These are phyloP conservation scores for Hylaea fasciaria DNA, from an alignment of 2,888 invertebrate genomes.

Conservation along the genomic window DNA sequence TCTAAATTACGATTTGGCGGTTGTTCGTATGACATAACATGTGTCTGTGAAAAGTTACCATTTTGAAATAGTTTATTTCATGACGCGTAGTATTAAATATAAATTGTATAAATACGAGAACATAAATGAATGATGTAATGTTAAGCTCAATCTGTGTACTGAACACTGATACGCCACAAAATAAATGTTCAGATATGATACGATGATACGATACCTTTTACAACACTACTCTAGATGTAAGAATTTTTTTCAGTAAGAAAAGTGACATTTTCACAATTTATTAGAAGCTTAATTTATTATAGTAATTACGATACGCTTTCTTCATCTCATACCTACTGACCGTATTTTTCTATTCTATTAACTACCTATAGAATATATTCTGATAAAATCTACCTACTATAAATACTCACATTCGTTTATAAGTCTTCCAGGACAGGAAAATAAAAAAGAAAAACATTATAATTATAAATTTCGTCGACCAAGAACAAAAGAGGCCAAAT, in stretches of 20 bases:
- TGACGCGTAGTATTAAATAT: no score
- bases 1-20: no score
- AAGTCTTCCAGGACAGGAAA: constrained; percentile 34
- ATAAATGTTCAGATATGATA: not conserved
- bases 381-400: constrained; percentile 6
- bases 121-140: no score
- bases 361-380: not conserved
- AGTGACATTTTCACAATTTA: constrained; percentile 42
- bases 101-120: no score
- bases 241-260: constrained; percentile 44
- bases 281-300: constrained; percentile 49
- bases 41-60: no score
- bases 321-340: constrained; percentile 28
- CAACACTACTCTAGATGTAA: constrained; percentile 40
- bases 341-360: constrained; percentile 23
- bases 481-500: no score
- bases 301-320: constrained; percentile 43
- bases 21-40: no score
- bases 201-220: constrained; percentile 14
- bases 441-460: constrained; percentile 9
- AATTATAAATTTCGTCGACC: constrained; percentile 1
- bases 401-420: constrained; percentile 27
- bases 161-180: no score
- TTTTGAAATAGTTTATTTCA: no score
- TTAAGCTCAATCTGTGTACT: no score